phyloP scores from a whole-genome alignment of 2,888 invertebrate genomes.

The Sarcophaga variegata region DNA sequence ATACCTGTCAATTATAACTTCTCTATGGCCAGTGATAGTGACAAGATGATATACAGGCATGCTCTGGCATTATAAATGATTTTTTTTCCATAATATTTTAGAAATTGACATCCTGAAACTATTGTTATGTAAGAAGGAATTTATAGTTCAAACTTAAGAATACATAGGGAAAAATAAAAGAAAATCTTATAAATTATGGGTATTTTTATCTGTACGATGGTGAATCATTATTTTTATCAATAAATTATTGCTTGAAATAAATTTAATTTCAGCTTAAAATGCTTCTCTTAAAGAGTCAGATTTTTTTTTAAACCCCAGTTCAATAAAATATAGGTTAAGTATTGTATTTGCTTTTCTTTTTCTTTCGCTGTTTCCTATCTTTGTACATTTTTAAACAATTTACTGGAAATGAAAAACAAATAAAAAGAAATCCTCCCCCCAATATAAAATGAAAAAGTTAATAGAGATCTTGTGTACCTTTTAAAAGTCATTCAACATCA shows the following conservation, averaged over 20 bases:
- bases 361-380: background rate
- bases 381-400: background rate
- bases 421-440: background rate
- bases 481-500: background rate
- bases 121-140: background rate
- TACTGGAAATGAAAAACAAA: background rate
- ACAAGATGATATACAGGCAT: too few relatives aligned
- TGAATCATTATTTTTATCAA: too few relatives aligned
- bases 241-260: too few relatives aligned
- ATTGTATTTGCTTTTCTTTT: background rate
- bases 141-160: too few relatives aligned
- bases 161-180: too few relatives aligned
- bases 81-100: background rate
- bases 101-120: background rate
- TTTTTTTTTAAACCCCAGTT: background rate
- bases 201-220: too few relatives aligned
- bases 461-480: background rate
- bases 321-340: background rate
- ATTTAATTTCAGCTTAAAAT: too few relatives aligned
- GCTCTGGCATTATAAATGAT: background rate
- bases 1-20: constrained; percentile 52
- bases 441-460: too few relatives aligned
- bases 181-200: too few relatives aligned
- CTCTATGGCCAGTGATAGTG: constrained; percentile 29
- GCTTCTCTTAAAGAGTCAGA: too few relatives aligned